phyloP scores from a whole-genome alignment of 1,140 invertebrate species.

The Meloidogyne exigua region DNA sequence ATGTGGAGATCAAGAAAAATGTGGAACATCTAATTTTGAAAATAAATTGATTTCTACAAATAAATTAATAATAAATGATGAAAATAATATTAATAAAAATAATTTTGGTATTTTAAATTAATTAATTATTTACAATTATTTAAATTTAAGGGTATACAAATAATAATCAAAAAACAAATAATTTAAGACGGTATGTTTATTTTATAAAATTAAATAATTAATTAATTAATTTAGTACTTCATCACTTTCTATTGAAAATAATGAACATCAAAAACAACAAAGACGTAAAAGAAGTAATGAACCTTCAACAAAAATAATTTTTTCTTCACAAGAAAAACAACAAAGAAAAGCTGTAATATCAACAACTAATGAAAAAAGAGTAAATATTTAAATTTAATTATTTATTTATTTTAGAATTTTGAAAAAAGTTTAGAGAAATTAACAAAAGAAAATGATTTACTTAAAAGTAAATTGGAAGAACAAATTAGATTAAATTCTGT shows the following conservation, averaged over 20 bases:
- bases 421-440: conserved; percentile 7
- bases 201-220: not conserved
- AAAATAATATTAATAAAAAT: conserved; percentile 6
- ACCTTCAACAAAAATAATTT: not conserved
- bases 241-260: not conserved
- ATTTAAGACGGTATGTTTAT: not conserved
- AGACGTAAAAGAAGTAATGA: conserved; percentile 12
- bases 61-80: not conserved
- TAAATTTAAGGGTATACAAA: not conserved
- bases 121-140: not conserved
- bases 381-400: not conserved
- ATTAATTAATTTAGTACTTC: not conserved
- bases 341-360: conserved; percentile 6
- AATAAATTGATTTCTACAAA: not conserved
- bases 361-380: not conserved
- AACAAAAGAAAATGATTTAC: conserved; percentile 16
- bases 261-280: not conserved
- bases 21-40: not conserved
- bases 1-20: not conserved
- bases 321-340: not conserved
- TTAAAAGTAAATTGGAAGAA: conserved; percentile 10
- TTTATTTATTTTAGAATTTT: conserved; percentile 1
- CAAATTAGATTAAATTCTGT: conserved; percentile 24
- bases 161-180: not conserved
- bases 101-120: not conserved